Evolutionary conservation across 2,888 invertebrate genomes (phyloP), one percentile per base, ranked within the genome.

Genomic region (Oligia latruncula): DNA sequence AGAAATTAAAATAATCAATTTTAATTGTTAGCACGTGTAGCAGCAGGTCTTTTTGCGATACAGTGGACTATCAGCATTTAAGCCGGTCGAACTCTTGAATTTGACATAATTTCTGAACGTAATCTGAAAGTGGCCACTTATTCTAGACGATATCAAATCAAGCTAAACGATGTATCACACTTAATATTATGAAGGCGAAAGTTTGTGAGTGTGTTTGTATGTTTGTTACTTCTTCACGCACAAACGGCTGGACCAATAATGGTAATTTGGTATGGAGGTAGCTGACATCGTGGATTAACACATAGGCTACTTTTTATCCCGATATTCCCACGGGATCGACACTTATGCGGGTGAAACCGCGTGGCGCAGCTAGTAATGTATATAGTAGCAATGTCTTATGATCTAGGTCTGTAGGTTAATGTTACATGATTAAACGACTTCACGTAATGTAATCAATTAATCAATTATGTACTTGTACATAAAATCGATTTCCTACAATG

Each of bases 31-130:
- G 40, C 58, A n/a, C 52, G 46, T 55, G 49, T 49, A n/a, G n/a
- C 4, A 35, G 17, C 4, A 35, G 17, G 66, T 49, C 15, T 68
- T n/a, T 78, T 66, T 46, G 35, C 23, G 4, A n/a, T n/a, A 65
- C 46, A n/a, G 17, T 11, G 4, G 8, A 55, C n/a, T 71, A 79
- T 55, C 46, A 20, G 52, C 35, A 29, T n/a, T 46, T 29, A 0
- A 40, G 55, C 29, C 17, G 4, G 23, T 20, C 66, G 35, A 20
- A 77, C 29, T 62, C 23, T 67, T 35, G 52, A 80, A 58, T 58
- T 29, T 72, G 66, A 66, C 58, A 49, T 71, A 43, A 66, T 66
- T 80, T 66, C 29, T 79, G 58, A 23, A 60, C 43, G 23, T 60
- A 43, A 73, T 66, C 43, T 58, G 40, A 58, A 73, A 72, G 29